Conservation (phyloP, 1,140 invertebrate genomes). For the Apis dorsata region DNA sequence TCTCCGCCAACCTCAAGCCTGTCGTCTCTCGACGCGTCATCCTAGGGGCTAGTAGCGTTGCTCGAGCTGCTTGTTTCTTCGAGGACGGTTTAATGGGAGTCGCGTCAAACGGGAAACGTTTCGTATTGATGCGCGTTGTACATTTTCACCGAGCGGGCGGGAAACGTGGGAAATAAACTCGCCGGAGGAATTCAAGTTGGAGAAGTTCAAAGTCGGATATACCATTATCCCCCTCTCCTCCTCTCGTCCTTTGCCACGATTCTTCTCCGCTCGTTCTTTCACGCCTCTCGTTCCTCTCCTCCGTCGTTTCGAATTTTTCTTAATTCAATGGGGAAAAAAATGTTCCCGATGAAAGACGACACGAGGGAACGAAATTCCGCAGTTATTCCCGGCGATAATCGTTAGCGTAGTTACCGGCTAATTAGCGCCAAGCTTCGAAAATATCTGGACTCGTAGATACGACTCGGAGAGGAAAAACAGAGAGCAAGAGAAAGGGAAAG, state of each 20-base stretch:
- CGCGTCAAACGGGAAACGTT: constrained; percentile 14
- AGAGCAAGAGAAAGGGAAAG: no score
- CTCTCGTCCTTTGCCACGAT: neutral
- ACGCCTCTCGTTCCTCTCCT: neutral
- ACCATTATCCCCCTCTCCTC: neutral
- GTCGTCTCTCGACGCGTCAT: constrained; percentile 37
- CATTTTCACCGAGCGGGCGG: neutral
- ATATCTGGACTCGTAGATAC: constrained; percentile 55
- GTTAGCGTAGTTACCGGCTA: constrained; percentile 44
- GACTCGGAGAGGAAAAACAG: constrained; percentile 32
- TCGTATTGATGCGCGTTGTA: neutral
- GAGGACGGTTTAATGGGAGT: constrained; percentile 24
- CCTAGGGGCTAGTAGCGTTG: neutral
- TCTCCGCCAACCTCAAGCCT: constrained; percentile 21
- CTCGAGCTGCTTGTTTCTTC: constrained; percentile 5
- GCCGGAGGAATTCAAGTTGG: neutral
- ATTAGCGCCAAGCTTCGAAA: constrained; percentile 29
- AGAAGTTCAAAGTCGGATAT: neutral
- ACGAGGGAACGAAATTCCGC: constrained; percentile 25
- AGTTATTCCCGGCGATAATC: constrained; percentile 25
- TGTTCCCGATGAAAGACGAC: neutral
- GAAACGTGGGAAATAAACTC: neutral
- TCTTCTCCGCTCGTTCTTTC: no score
- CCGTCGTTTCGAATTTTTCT: neutral
- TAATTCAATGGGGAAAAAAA: neutral